These are phyloP conservation scores for Anthoptus insignis DNA, from an alignment of 2,888 invertebrate genomes.

Conservation along the genomic window DNA sequence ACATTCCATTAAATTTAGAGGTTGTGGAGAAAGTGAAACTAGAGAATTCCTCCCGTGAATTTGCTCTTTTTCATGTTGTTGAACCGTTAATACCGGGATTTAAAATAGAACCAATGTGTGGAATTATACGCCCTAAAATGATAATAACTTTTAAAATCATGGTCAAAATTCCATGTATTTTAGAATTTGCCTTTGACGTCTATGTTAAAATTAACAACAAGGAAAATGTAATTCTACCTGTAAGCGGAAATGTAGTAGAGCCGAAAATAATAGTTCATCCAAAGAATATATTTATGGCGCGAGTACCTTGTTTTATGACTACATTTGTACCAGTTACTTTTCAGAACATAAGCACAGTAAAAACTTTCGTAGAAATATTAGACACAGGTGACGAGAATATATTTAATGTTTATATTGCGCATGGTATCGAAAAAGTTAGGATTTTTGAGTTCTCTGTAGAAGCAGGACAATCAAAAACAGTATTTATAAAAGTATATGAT, in stretches of 20 bases:
- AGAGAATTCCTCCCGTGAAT: conserved; percentile 84
- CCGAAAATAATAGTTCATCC: conserved; percentile 83
- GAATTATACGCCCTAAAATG: conserved; percentile 81
- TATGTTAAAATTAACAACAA: conserved; percentile 76
- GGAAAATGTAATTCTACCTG: conserved; percentile 71
- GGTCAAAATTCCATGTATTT: conserved; percentile 73
- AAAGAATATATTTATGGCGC: conserved; percentile 76
- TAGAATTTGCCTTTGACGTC: conserved; percentile 74
- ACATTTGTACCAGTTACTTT: conserved; percentile 73
- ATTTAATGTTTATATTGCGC: conserved; percentile 68
- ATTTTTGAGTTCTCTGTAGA: conserved; percentile 66
- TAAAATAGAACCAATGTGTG: conserved; percentile 80
- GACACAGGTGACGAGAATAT: conserved; percentile 72
- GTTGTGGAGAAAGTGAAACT: conserved; percentile 76
- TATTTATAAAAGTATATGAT: conserved; percentile 73
- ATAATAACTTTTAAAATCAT: conserved; percentile 77
- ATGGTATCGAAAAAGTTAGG: conserved; percentile 72
- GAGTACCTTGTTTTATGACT: conserved; percentile 76
- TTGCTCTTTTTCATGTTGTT: conserved; percentile 80
- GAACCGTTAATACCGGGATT: conserved; percentile 80
- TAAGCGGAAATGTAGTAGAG: conserved; percentile 80
- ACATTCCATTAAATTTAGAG: conserved; percentile 75
- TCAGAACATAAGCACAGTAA: conserved; percentile 68
- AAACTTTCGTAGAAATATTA: conserved; percentile 64
- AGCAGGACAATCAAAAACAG: conserved; percentile 69